Evolutionary conservation across 2,888 invertebrate species (phyloP), one percentile per base, ranked within the genome.

Genomic region (Phaonia tiefii): DNA sequence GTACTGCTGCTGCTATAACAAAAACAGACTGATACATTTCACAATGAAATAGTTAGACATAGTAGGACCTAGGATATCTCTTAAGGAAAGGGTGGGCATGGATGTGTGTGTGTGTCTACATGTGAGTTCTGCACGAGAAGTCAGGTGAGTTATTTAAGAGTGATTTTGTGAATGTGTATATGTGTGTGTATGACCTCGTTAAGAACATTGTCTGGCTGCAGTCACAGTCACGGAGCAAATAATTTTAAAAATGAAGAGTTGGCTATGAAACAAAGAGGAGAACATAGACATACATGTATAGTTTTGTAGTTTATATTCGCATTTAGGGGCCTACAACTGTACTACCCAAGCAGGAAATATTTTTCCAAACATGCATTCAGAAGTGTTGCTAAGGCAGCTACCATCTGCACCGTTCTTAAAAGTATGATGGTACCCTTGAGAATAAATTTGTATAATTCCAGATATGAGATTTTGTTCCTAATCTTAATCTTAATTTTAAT

Each of bases 181-280:
- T 49, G 15, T 46, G 70, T 54, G 42, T 51, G 26, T 17, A 49
- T 17, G 11, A 56, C 15, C 58, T 63, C 66, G 44, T 66, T 54
- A 15, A 42, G 31, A 13, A 22, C 22, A 65, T 73, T 71, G 69
- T 26, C 63, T 75, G 39, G 54, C 69, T 60, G 73, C 65, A 75
- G 44, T 70, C 49, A 69, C 63, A 80, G 67, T 75, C 75, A 79
- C 60, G 71, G 75, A 72, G 75, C 79, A 67, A 67, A 72, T 75
- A 60, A 79, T 75, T 72, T 60, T 37, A n/a, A 46, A 56, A 72
- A 63, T 79, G 67, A 75, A 79, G 72, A 80, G 44, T 73, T 73
- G 72, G 67, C 44, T 69, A 80, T 63, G 56, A 65, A 69, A 73
- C 42, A 17, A 37, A 42, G 11, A 1, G 39, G n/a, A n/a, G n/a